These are phyloP conservation scores for Henicopernis longicauda DNA, from an alignment of 2,113 vertebrate genomes.

Conservation along the genomic window DNA sequence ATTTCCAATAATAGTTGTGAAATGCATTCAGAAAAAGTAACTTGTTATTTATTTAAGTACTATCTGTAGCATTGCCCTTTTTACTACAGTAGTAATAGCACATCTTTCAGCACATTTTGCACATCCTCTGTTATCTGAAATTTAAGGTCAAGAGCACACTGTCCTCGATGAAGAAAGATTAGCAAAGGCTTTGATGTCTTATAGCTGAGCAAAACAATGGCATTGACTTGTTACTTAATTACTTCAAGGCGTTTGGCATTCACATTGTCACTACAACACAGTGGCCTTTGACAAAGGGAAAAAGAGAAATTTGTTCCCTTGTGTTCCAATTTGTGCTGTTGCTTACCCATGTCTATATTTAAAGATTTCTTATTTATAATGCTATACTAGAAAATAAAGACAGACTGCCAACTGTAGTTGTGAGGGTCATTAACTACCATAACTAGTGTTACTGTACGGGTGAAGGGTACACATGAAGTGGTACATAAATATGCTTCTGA, in stretches of 20 bases:
- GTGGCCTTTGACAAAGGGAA: not conserved
- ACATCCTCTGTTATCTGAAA: not conserved
- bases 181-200: not conserved
- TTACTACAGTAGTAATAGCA: not conserved
- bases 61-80: not conserved
- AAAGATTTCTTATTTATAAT: not conserved
- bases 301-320: not conserved
- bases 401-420: not conserved
- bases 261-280: fast-evolving
- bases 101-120: not conserved
- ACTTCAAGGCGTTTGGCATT: not conserved
- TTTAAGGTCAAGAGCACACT: not conserved
- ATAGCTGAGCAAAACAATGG: not conserved
- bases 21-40: not conserved
- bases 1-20: not conserved
- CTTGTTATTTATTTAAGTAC: not conserved
- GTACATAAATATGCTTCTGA: not conserved
- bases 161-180: not conserved
- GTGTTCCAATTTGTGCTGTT: not conserved
- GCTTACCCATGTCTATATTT: not conserved
- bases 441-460: not conserved
- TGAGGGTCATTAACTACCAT: not conserved
- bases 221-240: not conserved
- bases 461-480: not conserved
- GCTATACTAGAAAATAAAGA: not conserved